Evolutionary conservation across 2,888 invertebrate genomes (phyloP), one percentile per base, ranked within the genome.

Genomic region (Sipunculus nudus): DNA sequence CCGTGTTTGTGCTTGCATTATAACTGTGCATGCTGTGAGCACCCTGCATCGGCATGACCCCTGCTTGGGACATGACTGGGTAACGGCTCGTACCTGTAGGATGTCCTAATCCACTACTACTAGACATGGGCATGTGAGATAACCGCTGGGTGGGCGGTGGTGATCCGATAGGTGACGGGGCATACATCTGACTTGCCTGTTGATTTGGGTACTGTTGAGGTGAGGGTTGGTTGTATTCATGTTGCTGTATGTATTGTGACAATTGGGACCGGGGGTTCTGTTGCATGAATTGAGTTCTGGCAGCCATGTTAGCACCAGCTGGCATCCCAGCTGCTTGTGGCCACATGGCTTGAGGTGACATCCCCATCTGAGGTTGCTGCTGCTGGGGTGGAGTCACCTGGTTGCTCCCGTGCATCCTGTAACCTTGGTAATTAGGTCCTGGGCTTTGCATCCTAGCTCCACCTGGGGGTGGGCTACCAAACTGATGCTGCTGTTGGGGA

Each of bases 391-490:
- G 59, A n/a, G 66, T 31, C 64, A 72, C 59, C 41, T 59, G 66
- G 65, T 39, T 61, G 50, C 38, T 65, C 68, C 35, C 57, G 54
- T 65, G 69, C 60, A 61, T 58, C 8, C 46, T 54, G 28, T 43
- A 57, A 8, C 58, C 65, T 26, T 63, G 65, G 46, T 67, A 65
- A 28, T 54, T 23, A 23, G 35, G 39, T 47, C 29, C 35, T 47
- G 57, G 65, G 45, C 61, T 66, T 32, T 58, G 65, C 59, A 70
- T 68, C 58, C 63, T 65, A 13, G 61, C 60, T 29, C 65, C 58
- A 25, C 67, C 70, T 13, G 68, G 60, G 5, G 69, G 75, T 3
- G 71, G 71, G 53, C 74, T 73, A n/a, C 69, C 68, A 70, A 71
- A 71, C 69, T 73, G 75, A 41, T 67, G 63, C 46, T 69, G 63